These are phyloP conservation scores for Trypoxylon attenuatum DNA, from an alignment of 2,888 invertebrate species.

Conservation along the genomic window DNA sequence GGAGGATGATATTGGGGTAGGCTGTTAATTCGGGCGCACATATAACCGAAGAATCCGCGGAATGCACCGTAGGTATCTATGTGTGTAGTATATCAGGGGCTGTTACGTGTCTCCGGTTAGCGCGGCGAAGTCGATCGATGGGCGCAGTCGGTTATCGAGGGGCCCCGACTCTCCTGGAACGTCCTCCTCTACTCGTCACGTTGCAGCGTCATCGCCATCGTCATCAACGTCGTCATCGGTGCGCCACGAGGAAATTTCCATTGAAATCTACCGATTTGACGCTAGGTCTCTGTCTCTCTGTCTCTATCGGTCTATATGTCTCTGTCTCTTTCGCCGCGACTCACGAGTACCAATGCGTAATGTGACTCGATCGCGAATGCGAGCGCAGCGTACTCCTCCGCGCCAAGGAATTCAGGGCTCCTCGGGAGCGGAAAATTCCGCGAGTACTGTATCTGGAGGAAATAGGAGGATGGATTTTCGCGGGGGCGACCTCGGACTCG, in stretches of 20 bases:
- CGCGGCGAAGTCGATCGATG: not conserved
- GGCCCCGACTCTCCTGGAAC: constrained; percentile 4
- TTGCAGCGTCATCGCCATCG: not conserved
- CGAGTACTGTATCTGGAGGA: no score
- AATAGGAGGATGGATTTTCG: constrained; percentile 10
- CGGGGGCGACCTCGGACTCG: not conserved
- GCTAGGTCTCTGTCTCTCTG: not conserved
- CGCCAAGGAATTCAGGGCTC: no score
- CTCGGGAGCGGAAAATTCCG: not conserved
- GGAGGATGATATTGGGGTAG: not conserved
- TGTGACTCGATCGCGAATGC: not conserved
- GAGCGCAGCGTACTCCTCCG: not conserved
- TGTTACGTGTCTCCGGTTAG: not conserved
- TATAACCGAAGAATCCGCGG: not conserved
- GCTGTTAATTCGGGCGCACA: not conserved
- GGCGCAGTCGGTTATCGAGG: constrained; percentile 6
- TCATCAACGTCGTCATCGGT: constrained; percentile 37
- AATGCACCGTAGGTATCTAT: not conserved
- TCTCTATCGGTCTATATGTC: not conserved
- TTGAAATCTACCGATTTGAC: constrained; percentile 40
- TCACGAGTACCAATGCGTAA: not conserved
- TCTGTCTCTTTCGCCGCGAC: not conserved
- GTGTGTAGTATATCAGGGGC: no score
- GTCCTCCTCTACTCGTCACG: not conserved
- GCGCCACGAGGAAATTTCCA: constrained; percentile 61